phyloP scores from a whole-genome alignment of 2,888 invertebrate species.

The Mechanitis mazaeus region DNA sequence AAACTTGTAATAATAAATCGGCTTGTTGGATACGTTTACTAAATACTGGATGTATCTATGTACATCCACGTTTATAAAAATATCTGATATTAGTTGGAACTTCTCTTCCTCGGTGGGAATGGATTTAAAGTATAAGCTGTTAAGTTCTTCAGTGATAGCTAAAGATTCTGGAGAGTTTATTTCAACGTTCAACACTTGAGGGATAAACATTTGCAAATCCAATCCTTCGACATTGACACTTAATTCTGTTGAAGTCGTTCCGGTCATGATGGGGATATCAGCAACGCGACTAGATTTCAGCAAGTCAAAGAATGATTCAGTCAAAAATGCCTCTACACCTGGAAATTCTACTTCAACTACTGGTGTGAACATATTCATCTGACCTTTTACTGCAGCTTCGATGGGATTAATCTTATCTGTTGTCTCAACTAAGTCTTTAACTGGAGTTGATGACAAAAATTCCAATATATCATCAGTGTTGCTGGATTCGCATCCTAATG shows the following conservation, averaged over 20 bases:
- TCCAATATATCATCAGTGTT: conserved; percentile 58
- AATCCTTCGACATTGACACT: conserved; percentile 40
- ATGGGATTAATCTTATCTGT: conserved; percentile 35
- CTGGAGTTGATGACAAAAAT: conserved; percentile 53
- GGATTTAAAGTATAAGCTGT: conserved; percentile 54
- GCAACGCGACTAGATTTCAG: conserved; percentile 59
- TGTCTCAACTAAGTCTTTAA: conserved; percentile 56
- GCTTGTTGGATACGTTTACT: conserved; percentile 52
- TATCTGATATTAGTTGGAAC: conserved; percentile 54
- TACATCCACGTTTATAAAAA: conserved; percentile 46
- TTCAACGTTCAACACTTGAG: conserved; percentile 49
- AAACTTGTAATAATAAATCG: conserved; percentile 62
- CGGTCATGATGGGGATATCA: conserved; percentile 60
- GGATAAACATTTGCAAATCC: conserved; percentile 55
- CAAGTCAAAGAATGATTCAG: conserved; percentile 53
- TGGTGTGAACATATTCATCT: conserved; percentile 36
- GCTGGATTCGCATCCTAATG: conserved; percentile 53
- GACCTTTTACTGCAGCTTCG: conserved; percentile 30
- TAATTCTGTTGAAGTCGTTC: conserved; percentile 51
- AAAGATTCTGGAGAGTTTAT: conserved; percentile 49
- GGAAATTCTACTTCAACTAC: conserved; percentile 65
- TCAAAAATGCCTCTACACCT: conserved; percentile 53
- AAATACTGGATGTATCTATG: conserved; percentile 59
- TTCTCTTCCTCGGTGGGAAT: conserved; percentile 45
- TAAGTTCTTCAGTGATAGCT: conserved; percentile 48